Evolutionary conservation across 2,888 invertebrate species (phyloP).

Genomic region (Synanthedon formicaeformis): DNA sequence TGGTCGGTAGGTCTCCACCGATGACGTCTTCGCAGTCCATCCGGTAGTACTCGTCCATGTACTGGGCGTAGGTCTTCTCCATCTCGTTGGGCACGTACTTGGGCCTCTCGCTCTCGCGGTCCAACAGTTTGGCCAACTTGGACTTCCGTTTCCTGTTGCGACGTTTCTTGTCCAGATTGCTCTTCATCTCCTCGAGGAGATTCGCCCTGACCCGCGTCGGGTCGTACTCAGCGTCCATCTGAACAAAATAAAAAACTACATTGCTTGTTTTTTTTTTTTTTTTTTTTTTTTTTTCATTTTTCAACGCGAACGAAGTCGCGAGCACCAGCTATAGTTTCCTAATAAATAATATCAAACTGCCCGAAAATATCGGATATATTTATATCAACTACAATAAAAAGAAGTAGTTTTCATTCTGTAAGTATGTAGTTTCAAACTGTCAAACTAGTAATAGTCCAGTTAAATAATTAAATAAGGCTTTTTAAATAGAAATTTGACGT

Average conservation of each 20-base stretch:
- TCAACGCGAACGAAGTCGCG: too few species aligned
- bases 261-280: too few species aligned
- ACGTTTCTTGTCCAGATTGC: conserved; percentile 67
- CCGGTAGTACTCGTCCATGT: conserved; percentile 94
- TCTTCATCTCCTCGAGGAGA: conserved; percentile 68
- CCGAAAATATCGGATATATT: too few species aligned
- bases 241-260: conserved; percentile 11
- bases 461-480: too few species aligned
- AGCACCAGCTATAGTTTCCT: too few species aligned
- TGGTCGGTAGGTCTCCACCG: conserved; percentile 89
- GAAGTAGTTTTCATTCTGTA: too few species aligned
- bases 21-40: conserved; percentile 96
- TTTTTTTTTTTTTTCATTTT: too few species aligned
- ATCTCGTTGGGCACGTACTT: conserved; percentile 80
- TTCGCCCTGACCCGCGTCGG: conserved; percentile 59
- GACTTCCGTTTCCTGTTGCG: conserved; percentile 75
- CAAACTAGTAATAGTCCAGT: too few species aligned
- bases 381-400: background rate
- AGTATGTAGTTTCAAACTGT: too few species aligned
- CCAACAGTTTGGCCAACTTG: conserved; percentile 80
- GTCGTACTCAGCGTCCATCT: conserved; percentile 93
- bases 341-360: too few species aligned
- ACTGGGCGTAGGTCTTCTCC: conserved; percentile 82
- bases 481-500: too few species aligned
- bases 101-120: conserved; percentile 80